Percentiles rank a stretch among this genome's conserved stretches.
phyloP scores from a whole-genome alignment of 2,797 vertebrate genomes.

The Heterohyrax brucei region DNA sequence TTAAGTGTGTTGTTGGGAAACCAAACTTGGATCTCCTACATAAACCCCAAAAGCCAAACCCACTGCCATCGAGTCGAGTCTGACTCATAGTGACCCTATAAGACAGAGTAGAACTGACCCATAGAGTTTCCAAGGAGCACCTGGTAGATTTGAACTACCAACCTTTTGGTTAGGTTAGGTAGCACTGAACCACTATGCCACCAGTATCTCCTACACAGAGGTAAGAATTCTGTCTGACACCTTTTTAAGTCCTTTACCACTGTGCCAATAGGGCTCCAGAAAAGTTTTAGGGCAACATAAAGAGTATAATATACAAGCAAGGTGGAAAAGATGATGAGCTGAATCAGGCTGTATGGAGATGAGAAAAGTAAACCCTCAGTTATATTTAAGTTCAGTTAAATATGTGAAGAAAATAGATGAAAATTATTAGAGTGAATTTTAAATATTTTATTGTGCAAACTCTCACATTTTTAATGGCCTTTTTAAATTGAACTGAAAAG shows the following conservation, averaged over 20 bases:
- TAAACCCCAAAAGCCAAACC: no score
- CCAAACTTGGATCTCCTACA: no score
- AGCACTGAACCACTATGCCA: no score
- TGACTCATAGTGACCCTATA: no score
- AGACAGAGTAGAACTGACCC: no score
- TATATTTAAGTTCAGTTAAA: constrained; percentile 4
- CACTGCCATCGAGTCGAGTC: no score
- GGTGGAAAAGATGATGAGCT: background rate
- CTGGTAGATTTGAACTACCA: no score
- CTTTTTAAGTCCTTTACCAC: background rate
- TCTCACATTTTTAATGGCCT: constrained; percentile 23
- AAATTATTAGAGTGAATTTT: background rate
- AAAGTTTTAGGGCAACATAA: constrained; percentile 19
- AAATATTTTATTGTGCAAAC: constrained; percentile 3
- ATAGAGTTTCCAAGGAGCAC: no score
- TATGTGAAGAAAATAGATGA: background rate
- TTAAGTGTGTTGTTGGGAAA: no score
- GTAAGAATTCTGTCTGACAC: no score
- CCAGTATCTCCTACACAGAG: no score
- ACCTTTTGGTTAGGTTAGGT: no score
- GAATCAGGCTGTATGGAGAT: constrained; percentile 42
- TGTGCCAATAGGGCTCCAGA: background rate
- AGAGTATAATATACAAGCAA: constrained; percentile 11
- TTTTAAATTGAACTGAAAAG: constrained; percentile 34
- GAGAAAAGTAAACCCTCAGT: background rate